Percentiles rank a stretch among this genome's conserved stretches.
These are phyloP conservation scores for Pogona vitticeps DNA, from an alignment of 2,113 vertebrate genomes.

Conservation along the genomic window DNA sequence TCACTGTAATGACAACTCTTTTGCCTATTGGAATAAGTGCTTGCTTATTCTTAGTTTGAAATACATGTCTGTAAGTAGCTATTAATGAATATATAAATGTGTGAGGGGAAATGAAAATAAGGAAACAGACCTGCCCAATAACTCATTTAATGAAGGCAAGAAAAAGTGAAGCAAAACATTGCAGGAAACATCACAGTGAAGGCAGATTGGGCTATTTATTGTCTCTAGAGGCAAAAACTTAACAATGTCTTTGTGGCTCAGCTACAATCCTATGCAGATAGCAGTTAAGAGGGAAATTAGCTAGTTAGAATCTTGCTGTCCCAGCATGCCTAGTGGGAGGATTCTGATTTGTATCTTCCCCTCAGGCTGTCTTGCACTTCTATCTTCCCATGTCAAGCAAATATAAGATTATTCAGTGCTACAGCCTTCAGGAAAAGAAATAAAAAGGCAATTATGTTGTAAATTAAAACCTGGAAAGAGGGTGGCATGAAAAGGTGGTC, in stretches of 20 bases:
- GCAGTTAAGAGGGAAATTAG: background rate
- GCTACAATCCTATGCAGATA: background rate
- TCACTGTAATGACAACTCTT: background rate
- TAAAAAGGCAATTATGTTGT: constrained; percentile 11
- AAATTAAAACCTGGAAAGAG: constrained; percentile 33
- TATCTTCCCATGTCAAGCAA: constrained; percentile 25
- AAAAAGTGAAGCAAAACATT: background rate
- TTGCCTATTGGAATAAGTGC: background rate
- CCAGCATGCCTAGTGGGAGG: background rate
- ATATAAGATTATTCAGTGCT: constrained; percentile 47
- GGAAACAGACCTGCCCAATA: background rate
- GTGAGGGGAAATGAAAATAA: background rate
- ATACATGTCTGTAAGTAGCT: background rate
- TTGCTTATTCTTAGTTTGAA: background rate
- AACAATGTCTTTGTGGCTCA: background rate
- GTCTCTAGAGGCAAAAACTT: constrained; percentile 11
- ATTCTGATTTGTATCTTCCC: constrained; percentile 33
- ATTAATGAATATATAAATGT: background rate
- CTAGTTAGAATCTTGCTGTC: constrained; percentile 8
- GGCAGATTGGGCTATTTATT: background rate
- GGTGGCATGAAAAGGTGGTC: background rate
- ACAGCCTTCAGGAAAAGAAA: background rate
- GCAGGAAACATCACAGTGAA: constrained; percentile 16
- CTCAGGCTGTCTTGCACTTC: constrained; percentile 7
- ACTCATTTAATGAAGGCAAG: constrained; percentile 9